Base-by-base conservation (phyloP, 2,113 vertebrate species). In the Rhadina sibilatrix region DNA sequence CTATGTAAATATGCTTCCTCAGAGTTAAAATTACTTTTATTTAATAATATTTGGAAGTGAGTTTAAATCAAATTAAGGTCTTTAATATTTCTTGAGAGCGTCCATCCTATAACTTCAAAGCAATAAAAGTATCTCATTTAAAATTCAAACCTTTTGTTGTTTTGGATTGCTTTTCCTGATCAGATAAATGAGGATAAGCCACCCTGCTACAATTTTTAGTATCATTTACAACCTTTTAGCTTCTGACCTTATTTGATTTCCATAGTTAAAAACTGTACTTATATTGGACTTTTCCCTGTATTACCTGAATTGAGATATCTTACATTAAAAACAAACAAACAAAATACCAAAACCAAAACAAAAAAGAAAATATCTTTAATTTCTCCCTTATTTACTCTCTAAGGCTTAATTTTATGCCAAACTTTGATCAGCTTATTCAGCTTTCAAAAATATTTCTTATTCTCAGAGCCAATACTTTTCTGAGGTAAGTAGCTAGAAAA, bases 21-120 rank as follows among this genome's bases (percentile, higher is more conserved):
- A 37, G 49, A 87, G 89, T 56, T 64, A 64, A 84, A 91, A 66
- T 85, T 22, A 24, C 11, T 96, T 93, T 94, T 82, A 91, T 81
- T 87, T 71, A 93, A 84, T 94, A 75, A 82, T 49, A 52, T 56
- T 91, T 71, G 40, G 24, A 95, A 93, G 44, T 47, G 49, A 93
- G 30, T 68, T 91, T 71, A 91, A 94, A 93, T 82, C 27, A 84
- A 81, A 90, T 93, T 78, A 93, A 33, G 13, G 5, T 50, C 12
- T 78, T 61, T 79, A 85, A 68, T 59, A 63, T 25, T 66, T 52
- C 57, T 85, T 82, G 57, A 94, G 33, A 56, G 49, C 27, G 56
- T 75, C 47, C 53, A 60, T 78, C 11, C 19, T 23, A 12, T 72
- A 40, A 11, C 21, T 76, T 82, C 35, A 60, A 87, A 84, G 31